Percentiles rank a stretch among this genome's conserved stretches.
These are phyloP conservation scores for Omphaloscelis lunosa DNA, from an alignment of 2,888 invertebrate species.

Conservation along the genomic window DNA sequence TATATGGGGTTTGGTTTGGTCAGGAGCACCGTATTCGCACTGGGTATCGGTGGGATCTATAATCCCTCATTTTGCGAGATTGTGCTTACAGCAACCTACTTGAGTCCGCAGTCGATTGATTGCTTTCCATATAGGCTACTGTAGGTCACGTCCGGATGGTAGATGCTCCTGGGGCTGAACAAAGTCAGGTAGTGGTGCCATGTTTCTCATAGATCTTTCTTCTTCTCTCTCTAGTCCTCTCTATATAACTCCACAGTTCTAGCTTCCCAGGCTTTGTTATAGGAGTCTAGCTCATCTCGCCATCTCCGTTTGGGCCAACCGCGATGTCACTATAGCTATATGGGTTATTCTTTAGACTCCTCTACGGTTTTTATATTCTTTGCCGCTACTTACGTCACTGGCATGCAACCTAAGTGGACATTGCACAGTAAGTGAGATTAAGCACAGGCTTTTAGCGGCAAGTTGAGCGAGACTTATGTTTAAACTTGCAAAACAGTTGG, in stretches of 20 bases:
- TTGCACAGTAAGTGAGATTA: slow-evolving; percentile 62
- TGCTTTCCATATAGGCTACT: too few species aligned
- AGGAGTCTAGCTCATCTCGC: neutral
- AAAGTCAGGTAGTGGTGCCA: too few species aligned
- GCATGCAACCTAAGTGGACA: slow-evolving; percentile 61
- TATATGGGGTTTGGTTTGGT: too few species aligned
- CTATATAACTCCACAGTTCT: neutral
- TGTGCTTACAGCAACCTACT: too few species aligned
- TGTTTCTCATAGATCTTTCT: too few species aligned
- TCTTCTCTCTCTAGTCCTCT: neutral
- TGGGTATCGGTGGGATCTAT: too few species aligned
- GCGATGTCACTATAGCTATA: neutral
- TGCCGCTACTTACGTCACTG: slow-evolving; percentile 45
- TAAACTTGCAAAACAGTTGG: slow-evolving; percentile 45
- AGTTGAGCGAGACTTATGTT: slow-evolving; percentile 45
- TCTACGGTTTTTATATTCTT: slow-evolving; percentile 25
- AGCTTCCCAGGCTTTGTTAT: neutral
- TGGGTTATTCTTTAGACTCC: neutral
- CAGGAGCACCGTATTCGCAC: too few species aligned
- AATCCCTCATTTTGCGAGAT: too few species aligned
- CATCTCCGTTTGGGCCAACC: neutral
- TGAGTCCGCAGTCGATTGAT: too few species aligned
- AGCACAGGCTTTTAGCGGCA: slow-evolving; percentile 44
- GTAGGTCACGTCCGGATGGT: too few species aligned
- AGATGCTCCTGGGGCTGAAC: too few species aligned